Evolutionary conservation across 2,888 invertebrate species (phyloP).

Genomic region (Allygus modestus): DNA sequence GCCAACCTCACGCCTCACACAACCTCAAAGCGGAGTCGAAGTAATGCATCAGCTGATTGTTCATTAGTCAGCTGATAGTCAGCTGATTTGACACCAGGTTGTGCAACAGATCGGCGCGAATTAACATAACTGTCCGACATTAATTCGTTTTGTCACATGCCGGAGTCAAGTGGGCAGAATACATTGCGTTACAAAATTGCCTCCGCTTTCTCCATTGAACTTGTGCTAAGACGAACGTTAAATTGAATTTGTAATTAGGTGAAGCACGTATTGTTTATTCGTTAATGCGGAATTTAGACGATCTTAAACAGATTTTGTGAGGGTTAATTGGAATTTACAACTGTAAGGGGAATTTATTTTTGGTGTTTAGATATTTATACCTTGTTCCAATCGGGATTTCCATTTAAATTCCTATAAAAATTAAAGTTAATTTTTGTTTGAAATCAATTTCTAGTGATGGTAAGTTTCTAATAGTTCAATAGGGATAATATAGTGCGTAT

Average conservation of each 20-base stretch:
- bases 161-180: slow-evolving; percentile 38
- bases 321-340: background rate
- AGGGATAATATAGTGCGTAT: too few species aligned
- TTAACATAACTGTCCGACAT: slow-evolving; percentile 37
- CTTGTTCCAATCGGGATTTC: too few species aligned
- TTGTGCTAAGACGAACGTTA: background rate
- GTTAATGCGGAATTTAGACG: background rate
- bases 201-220: slow-evolving; percentile 20
- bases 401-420: too few species aligned
- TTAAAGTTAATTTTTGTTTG: too few species aligned
- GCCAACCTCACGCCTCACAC: background rate
- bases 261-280: background rate
- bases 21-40: slow-evolving; percentile 5
- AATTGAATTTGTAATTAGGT: background rate
- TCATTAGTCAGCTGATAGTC: slow-evolving; percentile 38
- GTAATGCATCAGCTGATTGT: slow-evolving; percentile 46
- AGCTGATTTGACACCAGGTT: slow-evolving; percentile 27
- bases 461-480: too few species aligned
- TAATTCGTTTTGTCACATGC: slow-evolving; percentile 45
- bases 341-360: too few species aligned
- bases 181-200: slow-evolving; percentile 41
- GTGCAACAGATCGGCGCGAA: slow-evolving; percentile 8
- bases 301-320: background rate
- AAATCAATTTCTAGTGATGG: too few species aligned
- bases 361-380: too few species aligned